phyloP scores from a whole-genome alignment of 2,888 invertebrate genomes.

The Diaphora mendica region DNA sequence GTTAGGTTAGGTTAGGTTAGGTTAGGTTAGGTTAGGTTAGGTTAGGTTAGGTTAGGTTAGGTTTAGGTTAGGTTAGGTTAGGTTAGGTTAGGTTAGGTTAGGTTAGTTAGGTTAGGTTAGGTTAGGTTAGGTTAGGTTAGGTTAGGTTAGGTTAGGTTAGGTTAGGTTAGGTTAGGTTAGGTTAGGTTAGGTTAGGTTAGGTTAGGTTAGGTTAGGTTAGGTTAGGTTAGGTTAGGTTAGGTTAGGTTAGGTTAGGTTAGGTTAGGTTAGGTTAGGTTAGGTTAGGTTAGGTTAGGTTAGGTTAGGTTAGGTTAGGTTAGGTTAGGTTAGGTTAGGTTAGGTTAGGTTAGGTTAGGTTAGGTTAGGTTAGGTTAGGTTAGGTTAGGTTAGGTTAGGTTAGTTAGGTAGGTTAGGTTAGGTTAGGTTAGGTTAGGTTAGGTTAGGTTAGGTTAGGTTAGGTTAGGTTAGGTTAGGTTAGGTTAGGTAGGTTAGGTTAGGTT shows the following conservation, averaged over 20 bases:
- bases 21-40: conserved; percentile 40
- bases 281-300: conserved; percentile 21
- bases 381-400: conserved; percentile 30
- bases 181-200: conserved; percentile 30
- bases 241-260: conserved; percentile 28
- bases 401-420: too few relatives aligned
- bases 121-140: conserved; percentile 33
- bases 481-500: too few relatives aligned
- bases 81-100: background rate
- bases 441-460: too few relatives aligned
- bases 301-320: conserved; percentile 16
- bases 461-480: too few relatives aligned
- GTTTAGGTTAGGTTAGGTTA: background rate
- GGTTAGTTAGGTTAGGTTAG: conserved; percentile 20
- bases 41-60: conserved; percentile 25
- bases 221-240: conserved; percentile 29
- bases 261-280: conserved; percentile 31
- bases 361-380: conserved; percentile 30
- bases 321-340: conserved; percentile 21
- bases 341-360: conserved; percentile 29
- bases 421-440: too few relatives aligned
- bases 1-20: conserved; percentile 42
- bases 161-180: conserved; percentile 24
- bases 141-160: conserved; percentile 17
- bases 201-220: conserved; percentile 33